These are phyloP conservation scores for Lethocerus indicus DNA, from an alignment of 1,140 invertebrate genomes.

Conservation along the genomic window DNA sequence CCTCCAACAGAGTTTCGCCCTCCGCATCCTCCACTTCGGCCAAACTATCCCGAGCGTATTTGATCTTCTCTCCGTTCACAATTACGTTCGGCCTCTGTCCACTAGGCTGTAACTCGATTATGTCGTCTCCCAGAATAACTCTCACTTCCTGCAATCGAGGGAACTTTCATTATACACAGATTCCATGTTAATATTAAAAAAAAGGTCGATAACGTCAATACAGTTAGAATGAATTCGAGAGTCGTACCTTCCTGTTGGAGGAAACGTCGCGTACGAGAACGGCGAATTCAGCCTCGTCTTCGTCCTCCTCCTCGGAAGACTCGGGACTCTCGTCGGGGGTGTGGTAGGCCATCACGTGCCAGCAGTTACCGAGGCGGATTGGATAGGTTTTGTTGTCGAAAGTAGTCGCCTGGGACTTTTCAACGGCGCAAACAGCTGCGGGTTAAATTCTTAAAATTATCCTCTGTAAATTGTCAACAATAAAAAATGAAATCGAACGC, in stretches of 20 bases:
- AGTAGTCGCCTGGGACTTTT: constrained; percentile 32
- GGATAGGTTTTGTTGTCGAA: constrained; percentile 40
- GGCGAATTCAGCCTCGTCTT: constrained; percentile 19
- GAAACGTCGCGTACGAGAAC: constrained; percentile 24
- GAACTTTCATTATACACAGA: too few species aligned
- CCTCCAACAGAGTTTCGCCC: constrained; percentile 25
- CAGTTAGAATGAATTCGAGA: too few species aligned
- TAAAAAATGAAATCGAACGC: background rate
- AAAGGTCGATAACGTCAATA: too few species aligned
- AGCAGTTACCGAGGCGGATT: constrained; percentile 32
- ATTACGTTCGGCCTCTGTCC: constrained; percentile 18
- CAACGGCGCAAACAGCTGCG: constrained; percentile 40
- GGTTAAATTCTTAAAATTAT: constrained; percentile 16
- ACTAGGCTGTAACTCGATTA: constrained; percentile 22
- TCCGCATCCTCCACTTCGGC: constrained; percentile 19
- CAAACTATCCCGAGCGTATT: constrained; percentile 17
- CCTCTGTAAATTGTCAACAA: too few species aligned
- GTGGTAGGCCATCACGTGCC: constrained; percentile 32
- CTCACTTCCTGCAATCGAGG: too few species aligned
- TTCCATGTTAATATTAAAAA: constrained; percentile 16
- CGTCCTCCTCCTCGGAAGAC: constrained; percentile 21
- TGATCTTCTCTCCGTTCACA: constrained; percentile 22
- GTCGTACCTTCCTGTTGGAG: constrained; percentile 21
- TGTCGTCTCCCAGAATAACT: constrained; percentile 20
- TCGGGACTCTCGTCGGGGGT: constrained; percentile 36